Base-by-base conservation (phyloP, 2,113 vertebrate genomes). In the Lucifuga dentata region DNA sequence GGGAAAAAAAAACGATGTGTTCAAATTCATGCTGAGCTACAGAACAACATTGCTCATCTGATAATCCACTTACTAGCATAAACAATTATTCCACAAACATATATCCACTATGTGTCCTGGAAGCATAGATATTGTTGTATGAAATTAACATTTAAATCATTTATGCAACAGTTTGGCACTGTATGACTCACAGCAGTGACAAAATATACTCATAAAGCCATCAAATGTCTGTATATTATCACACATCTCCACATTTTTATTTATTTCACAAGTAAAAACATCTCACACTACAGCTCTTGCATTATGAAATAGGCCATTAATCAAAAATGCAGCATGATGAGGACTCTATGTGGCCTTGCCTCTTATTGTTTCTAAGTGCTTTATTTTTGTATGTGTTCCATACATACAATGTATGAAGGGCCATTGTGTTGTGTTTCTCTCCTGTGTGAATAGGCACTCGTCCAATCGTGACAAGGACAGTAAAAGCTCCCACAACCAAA, bases 401-500 rank as follows among this genome's bases (percentile, higher is more conserved):
- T 20, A 40, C 24, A 41, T 1, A 7, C 26, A 29, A 8, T 8
- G 12, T 29, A 8, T 39, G 11, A 3, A 23, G 19, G 10, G 9
- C 19, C 53, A 53, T 74, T 58, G 55, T 26, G 38, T 26, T 68
- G n/a, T 67, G 26, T 55, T 29, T 68, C 12, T 74, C 36, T 73
- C 32, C 16, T 56, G 0, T 77, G 24, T 69, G 48, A 68, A 20
- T 89, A 99, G 96, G 96, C 43, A 92, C 94, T 53, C 94, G 95
- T n/a, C 95, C 97, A 0, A 71, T 85, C 50, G 94, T 95, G 70
- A 99, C 92, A 11, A 93, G 94, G 63, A 95, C 94, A 1, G 98
- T 99, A 24, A 95, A 89, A 80, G 96, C 98, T 5, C 97, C 97
- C 0, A 89, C 92, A 3, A 95, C 93, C 5, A 98, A 95, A 83